These are phyloP conservation scores for Nephrocerus scutellatus DNA, from an alignment of 2,888 invertebrate genomes.

Conservation along the genomic window DNA sequence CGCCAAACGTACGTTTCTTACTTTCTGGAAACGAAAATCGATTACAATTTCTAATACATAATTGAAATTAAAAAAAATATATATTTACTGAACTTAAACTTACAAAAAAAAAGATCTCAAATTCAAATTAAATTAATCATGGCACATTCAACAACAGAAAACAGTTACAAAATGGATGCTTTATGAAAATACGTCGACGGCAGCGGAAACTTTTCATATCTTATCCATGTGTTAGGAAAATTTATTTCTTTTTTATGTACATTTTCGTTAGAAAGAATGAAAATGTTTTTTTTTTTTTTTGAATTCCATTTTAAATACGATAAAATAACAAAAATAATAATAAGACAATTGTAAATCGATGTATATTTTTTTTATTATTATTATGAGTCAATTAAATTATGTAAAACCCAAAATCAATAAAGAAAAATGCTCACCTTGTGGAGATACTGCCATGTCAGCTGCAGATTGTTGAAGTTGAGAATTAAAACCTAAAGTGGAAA, in stretches of 20 bases:
- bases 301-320: slow-evolving; percentile 29
- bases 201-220: slow-evolving; percentile 19
- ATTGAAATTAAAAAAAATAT: too few species aligned
- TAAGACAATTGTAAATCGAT: background rate
- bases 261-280: too few species aligned
- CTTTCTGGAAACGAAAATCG: too few species aligned
- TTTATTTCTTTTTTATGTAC: slow-evolving; percentile 18
- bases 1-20: too few species aligned
- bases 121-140: too few species aligned
- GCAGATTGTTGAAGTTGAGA: slow-evolving; percentile 47
- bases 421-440: slow-evolving; percentile 68
- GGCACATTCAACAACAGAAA: too few species aligned
- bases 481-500: slow-evolving; percentile 41
- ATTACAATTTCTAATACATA: too few species aligned
- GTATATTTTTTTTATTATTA: slow-evolving; percentile 39
- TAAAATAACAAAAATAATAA: background rate
- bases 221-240: slow-evolving; percentile 23
- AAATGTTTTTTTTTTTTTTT: slow-evolving; percentile 24
- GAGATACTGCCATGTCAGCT: slow-evolving; percentile 74
- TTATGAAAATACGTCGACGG: too few species aligned
- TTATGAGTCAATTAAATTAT: slow-evolving; percentile 46
- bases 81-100: too few species aligned
- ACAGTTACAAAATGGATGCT: too few species aligned
- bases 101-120: too few species aligned
- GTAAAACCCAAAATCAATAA: slow-evolving; percentile 48